Evolutionary conservation across 2,888 invertebrate species (phyloP).

Genomic region (Bursaphelenchus okinawaensis): DNA sequence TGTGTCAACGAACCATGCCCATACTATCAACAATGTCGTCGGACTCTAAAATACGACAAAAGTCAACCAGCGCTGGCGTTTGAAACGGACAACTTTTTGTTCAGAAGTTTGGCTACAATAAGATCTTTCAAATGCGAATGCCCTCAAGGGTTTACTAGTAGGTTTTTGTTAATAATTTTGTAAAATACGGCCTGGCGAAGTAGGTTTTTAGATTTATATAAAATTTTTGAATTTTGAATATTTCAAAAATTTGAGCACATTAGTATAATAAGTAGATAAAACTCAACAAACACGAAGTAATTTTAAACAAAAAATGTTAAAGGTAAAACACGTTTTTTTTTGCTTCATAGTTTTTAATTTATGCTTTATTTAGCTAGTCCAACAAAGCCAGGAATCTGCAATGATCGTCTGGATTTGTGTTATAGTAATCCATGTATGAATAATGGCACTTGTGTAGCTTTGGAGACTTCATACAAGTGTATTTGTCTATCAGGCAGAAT

Average conservation of each 20-base stretch:
- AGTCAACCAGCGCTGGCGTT: conserved; percentile 29
- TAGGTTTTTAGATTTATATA: no score
- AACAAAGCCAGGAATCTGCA: conserved; percentile 40
- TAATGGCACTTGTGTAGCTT: conserved; percentile 47
- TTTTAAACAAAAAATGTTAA: no score
- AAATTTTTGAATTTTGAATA: no score
- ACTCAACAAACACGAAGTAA: no score
- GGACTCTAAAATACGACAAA: conserved; percentile 45
- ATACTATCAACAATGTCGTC: conserved; percentile 49
- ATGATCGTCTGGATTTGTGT: conserved; percentile 49
- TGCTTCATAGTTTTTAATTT: not conserved
- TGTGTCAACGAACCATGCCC: conserved; percentile 53
- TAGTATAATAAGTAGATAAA: no score
- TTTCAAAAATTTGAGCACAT: no score
- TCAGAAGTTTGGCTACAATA: conserved; percentile 44
- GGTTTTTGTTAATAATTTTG: conserved; percentile 18
- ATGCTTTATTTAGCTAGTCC: conserved; percentile 33
- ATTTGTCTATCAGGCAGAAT: conserved; percentile 41
- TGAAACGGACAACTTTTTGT: conserved; percentile 51
- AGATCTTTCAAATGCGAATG: conserved; percentile 53
- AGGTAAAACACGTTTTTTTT: no score
- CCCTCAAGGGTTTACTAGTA: conserved; percentile 54
- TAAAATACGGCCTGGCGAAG: no score
- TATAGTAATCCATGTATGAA: conserved; percentile 44
- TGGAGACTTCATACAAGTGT: conserved; percentile 48